Percentiles rank a stretch among this genome's conserved stretches.
Evolutionary conservation across 2,797 vertebrate genomes (phyloP).

Genomic region (Molossus molossus): DNA sequence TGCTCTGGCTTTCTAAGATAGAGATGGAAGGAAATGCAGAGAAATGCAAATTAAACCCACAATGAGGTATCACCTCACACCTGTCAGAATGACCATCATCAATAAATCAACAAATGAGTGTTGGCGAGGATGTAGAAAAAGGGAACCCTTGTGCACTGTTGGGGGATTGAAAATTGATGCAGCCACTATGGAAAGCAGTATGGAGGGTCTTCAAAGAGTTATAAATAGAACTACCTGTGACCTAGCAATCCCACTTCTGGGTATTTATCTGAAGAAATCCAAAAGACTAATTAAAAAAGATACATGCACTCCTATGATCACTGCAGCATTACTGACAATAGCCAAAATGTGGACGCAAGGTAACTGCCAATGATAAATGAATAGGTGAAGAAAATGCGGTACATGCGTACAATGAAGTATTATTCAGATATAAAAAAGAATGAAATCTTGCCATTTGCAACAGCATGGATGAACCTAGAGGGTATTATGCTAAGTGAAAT

Average conservation of each 20-base stretch:
- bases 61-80: neutral
- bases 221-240: neutral
- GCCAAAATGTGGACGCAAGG: neutral
- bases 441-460: neutral
- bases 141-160: neutral
- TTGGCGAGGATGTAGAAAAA: neutral
- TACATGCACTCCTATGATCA: neutral
- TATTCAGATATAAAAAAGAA: neutral
- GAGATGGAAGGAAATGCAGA: neutral
- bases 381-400: neutral
- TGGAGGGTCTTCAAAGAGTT: neutral
- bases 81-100: neutral
- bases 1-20: neutral
- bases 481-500: neutral
- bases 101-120: neutral
- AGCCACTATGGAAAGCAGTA: neutral
- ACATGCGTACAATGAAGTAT: neutral
- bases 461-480: neutral
- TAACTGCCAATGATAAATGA: neutral
- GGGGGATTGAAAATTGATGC: neutral
- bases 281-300: neutral
- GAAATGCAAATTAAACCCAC: neutral
- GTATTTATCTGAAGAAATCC: neutral
- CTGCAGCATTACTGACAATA: neutral
- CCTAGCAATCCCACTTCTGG: neutral